Percentiles rank a stretch among this genome's conserved stretches.
These are phyloP conservation scores for Nomada goodeniana DNA, from an alignment of 2,888 invertebrate genomes.

Conservation along the genomic window DNA sequence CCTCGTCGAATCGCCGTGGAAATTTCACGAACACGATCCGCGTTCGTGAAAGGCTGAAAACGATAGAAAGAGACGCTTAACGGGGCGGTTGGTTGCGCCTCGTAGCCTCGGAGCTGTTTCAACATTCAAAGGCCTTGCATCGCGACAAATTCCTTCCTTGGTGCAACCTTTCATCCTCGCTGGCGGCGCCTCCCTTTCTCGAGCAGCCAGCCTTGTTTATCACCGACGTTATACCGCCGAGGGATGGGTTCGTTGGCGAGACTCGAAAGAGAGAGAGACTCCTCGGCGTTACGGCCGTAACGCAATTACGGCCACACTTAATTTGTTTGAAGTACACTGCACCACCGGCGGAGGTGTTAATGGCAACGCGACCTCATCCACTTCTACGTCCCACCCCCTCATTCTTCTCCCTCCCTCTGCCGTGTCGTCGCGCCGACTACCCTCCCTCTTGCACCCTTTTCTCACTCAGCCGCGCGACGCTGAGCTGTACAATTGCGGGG, in stretches of 20 bases:
- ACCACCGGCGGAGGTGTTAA: slow-evolving; percentile 80
- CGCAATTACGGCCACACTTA: slow-evolving; percentile 82
- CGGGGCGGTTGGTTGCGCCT: slow-evolving; percentile 19
- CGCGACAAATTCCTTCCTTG: slow-evolving; percentile 60
- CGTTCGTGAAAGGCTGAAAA: background rate
- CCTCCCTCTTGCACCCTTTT: slow-evolving; percentile 39
- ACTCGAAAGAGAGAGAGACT: slow-evolving; percentile 69
- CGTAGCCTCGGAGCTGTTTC: slow-evolving; percentile 58
- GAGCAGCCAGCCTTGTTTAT: slow-evolving; percentile 64
- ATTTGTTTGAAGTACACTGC: slow-evolving; percentile 83
- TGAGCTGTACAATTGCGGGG: slow-evolving; percentile 46
- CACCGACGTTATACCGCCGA: slow-evolving; percentile 65
- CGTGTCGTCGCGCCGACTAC: slow-evolving; percentile 24
- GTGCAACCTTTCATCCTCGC: slow-evolving; percentile 65
- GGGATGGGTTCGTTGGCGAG: slow-evolving; percentile 59
- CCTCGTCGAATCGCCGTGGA: slow-evolving; percentile 4
- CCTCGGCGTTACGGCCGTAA: slow-evolving; percentile 76
- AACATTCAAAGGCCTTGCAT: slow-evolving; percentile 63
- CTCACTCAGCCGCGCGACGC: slow-evolving; percentile 16
- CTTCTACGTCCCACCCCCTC: slow-evolving; percentile 63
- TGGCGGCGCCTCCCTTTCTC: slow-evolving; percentile 59
- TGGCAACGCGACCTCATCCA: slow-evolving; percentile 78
- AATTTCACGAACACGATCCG: slow-evolving; percentile 27
- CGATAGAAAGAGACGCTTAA: background rate
- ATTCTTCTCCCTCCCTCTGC: slow-evolving; percentile 50